Evolutionary conservation across 2,888 invertebrate species (phyloP).

Genomic region (Caenorhabditis plicata): DNA sequence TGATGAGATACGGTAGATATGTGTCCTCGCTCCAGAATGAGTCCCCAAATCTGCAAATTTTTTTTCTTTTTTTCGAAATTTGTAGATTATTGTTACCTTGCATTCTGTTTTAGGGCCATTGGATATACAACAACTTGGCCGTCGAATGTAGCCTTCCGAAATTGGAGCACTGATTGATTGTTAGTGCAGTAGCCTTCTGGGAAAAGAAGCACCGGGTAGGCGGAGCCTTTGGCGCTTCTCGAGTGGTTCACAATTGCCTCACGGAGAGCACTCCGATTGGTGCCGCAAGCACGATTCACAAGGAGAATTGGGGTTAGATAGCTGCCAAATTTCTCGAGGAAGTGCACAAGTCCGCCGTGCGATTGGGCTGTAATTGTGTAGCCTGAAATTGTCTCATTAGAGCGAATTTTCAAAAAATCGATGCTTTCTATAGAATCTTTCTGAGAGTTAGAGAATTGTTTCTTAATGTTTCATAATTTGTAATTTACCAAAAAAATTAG

Average conservation of each 20-base stretch:
- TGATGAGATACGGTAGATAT: constrained; percentile 36
- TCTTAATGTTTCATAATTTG: not conserved
- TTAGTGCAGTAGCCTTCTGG: constrained; percentile 58
- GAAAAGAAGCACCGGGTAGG: constrained; percentile 52
- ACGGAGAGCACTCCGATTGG: constrained; percentile 5
- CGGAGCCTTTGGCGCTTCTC: constrained; percentile 3
- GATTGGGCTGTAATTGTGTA: constrained; percentile 57
- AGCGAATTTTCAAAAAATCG: too few species aligned
- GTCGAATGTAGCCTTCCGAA: constrained; percentile 44
- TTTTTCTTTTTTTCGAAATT: too few species aligned
- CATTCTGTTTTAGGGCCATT: constrained; percentile 33
- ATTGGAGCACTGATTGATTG: constrained; percentile 43
- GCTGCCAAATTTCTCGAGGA: constrained; percentile 44
- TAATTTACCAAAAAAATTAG: too few species aligned
- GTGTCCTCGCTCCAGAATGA: constrained; percentile 45
- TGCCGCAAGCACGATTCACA: constrained; percentile 25
- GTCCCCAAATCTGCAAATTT: constrained; percentile 36
- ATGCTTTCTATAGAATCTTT: too few species aligned
- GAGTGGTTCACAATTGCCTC: constrained; percentile 17
- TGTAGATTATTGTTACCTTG: too few species aligned
- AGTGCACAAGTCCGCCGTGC: constrained; percentile 43
- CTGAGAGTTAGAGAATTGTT: not conserved
- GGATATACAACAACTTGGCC: constrained; percentile 37
- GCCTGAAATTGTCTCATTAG: constrained; percentile 31
- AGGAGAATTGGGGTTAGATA: constrained; percentile 38